Conservation (phyloP, 2,888 invertebrate genomes). For the Lampropteryx suffumata region DNA sequence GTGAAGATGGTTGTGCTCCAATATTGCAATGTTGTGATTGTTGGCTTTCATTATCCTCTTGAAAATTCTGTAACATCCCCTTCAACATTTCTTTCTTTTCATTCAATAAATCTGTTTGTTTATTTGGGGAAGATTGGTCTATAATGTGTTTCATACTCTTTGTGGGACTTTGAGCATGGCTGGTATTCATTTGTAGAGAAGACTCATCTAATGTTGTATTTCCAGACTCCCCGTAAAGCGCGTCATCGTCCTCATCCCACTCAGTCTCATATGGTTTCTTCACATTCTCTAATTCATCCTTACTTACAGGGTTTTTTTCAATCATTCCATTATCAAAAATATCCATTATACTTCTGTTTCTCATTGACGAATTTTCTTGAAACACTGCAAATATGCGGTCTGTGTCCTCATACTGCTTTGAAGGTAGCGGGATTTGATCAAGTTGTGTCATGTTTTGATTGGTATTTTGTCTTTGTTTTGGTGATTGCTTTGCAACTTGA, state of each 20-base stretch:
- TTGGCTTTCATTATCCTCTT: conserved; percentile 43
- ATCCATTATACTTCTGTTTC: conserved; percentile 72
- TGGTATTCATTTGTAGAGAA: conserved; percentile 34
- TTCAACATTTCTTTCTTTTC: conserved; percentile 58
- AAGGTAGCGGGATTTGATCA: conserved; percentile 15
- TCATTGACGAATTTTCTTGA: conserved; percentile 55
- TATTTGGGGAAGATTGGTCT: conserved; percentile 32
- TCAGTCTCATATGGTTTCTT: conserved; percentile 58
- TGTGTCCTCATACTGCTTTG: conserved; percentile 42
- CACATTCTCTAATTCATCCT: conserved; percentile 46
- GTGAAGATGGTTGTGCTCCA: conserved; percentile 22
- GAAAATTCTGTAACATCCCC: conserved; percentile 56
- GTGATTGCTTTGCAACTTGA: conserved; percentile 16
- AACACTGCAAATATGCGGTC: conserved; percentile 63
- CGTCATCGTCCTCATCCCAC: conserved; percentile 78
- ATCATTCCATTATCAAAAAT: conserved; percentile 58
- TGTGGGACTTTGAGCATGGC: conserved; percentile 42
- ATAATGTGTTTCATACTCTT: conserved; percentile 40
- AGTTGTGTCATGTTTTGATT: not conserved
- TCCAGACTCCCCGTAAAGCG: conserved; percentile 61
- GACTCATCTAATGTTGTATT: conserved; percentile 19
- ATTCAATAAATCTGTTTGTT: conserved; percentile 46
- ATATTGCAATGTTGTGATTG: conserved; percentile 34
- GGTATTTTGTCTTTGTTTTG: conserved; percentile 11
- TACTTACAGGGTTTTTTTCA: conserved; percentile 49